These are phyloP conservation scores for Callinectes sapidus DNA, from an alignment of 2,888 invertebrate genomes.

Conservation along the genomic window DNA sequence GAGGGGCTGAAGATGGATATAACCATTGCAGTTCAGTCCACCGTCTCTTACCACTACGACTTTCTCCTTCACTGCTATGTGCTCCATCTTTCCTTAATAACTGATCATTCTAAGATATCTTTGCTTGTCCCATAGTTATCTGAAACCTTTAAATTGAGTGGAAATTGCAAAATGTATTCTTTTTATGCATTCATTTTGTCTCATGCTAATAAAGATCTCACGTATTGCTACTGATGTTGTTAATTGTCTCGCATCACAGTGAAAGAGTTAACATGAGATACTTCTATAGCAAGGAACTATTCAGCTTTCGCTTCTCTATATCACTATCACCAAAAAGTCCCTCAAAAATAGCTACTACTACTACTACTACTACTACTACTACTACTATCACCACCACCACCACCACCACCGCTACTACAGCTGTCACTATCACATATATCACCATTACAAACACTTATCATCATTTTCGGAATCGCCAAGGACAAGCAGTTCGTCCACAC, in stretches of 20 bases:
- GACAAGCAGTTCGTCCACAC: background rate
- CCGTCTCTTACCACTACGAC: background rate
- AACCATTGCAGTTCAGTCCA: background rate
- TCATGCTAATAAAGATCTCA: no score
- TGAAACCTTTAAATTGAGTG: no score
- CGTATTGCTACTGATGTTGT: no score
- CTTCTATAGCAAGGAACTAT: background rate
- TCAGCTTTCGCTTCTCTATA: background rate
- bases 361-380: background rate
- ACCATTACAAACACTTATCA: background rate
- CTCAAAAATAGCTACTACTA: background rate
- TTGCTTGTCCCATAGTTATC: no score
- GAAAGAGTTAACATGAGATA: background rate
- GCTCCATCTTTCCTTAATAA: no score
- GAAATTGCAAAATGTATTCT: no score
- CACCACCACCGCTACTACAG: background rate
- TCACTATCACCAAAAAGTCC: background rate
- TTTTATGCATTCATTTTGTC: no score
- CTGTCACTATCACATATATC: background rate
- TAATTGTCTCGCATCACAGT: no score
- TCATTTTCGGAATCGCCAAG: slow-evolving; percentile 17
- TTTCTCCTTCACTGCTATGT: background rate
- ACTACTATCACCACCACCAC: background rate
- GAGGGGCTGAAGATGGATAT: background rate
- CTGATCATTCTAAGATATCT: no score